phyloP scores from a whole-genome alignment of 2,797 vertebrate genomes.

The Intellagama lesueurii region DNA sequence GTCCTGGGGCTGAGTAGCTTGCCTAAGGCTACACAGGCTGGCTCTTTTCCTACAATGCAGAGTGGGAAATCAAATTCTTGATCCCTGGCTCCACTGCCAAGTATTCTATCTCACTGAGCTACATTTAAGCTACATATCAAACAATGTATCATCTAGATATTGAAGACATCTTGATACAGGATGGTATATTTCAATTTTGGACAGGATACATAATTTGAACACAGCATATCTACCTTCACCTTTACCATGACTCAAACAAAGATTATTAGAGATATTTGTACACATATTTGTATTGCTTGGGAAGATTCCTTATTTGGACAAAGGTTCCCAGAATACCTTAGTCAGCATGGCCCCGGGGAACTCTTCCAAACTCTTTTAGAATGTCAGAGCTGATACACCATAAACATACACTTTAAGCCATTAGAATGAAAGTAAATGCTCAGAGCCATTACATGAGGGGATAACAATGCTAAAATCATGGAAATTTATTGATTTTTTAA shows the following conservation, averaged over 20 bases:
- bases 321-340: too few species aligned
- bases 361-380: not conserved
- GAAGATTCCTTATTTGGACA: too few species aligned
- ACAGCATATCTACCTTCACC: not conserved
- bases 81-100: too few species aligned
- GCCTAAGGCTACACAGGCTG: too few species aligned
- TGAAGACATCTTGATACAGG: not conserved
- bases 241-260: not conserved
- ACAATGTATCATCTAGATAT: not conserved
- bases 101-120: too few species aligned
- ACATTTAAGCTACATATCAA: not conserved
- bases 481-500: conserved; percentile 22
- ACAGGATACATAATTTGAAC: not conserved
- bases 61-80: too few species aligned
- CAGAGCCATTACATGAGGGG: not conserved
- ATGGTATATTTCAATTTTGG: not conserved
- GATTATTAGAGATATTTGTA: too few species aligned
- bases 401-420: not conserved
- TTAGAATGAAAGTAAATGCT: not conserved
- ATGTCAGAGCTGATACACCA: conserved; percentile 6
- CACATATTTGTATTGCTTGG: too few species aligned
- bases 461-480: not conserved
- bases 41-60: too few species aligned
- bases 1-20: too few species aligned
- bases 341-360: too few species aligned